These are phyloP conservation scores for Oriolus oriolus DNA, from an alignment of 2,113 vertebrate species.

Conservation along the genomic window DNA sequence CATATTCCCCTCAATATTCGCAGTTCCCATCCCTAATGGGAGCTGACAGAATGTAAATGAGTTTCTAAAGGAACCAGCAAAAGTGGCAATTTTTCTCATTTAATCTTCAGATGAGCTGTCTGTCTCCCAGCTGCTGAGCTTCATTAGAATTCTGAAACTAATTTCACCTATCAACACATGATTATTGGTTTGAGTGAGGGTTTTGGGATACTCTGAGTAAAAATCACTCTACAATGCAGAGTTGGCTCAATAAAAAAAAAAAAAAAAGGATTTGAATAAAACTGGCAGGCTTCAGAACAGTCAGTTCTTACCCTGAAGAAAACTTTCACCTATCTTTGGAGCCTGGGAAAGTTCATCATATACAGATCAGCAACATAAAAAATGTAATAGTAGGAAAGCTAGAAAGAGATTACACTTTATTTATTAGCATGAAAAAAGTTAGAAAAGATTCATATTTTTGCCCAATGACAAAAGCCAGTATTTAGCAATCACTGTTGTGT, in stretches of 20 bases:
- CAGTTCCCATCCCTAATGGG: slow-evolving; percentile 80
- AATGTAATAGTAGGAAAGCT: not conserved
- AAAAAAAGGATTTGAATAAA: not conserved
- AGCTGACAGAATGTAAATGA: slow-evolving; percentile 98
- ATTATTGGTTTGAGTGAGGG: slow-evolving; percentile 75
- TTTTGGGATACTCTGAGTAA: slow-evolving; percentile 63
- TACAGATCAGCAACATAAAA: not conserved
- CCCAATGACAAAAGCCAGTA: not conserved
- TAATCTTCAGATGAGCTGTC: slow-evolving; percentile 88
- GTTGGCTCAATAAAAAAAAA: slow-evolving; percentile 25
- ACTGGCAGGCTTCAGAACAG: slow-evolving; percentile 53
- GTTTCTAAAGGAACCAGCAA: slow-evolving; percentile 88
- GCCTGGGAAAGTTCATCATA: not conserved
- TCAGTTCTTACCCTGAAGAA: slow-evolving; percentile 40
- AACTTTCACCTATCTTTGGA: slow-evolving; percentile 17
- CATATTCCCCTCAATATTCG: slow-evolving; percentile 72
- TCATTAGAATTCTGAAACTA: slow-evolving; percentile 81
- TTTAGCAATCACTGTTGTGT: not conserved
- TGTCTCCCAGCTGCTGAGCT: slow-evolving; percentile 80
- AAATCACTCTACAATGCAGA: slow-evolving; percentile 61
- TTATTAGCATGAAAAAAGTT: not conserved
- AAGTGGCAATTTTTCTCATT: slow-evolving; percentile 95
- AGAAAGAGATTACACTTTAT: not conserved
- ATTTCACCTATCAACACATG: slow-evolving; percentile 79
- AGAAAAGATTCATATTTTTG: not conserved